Evolutionary conservation across 2,797 vertebrate species (phyloP), one percentile per base, ranked within the genome.

Genomic region (Oreortyx pictus): DNA sequence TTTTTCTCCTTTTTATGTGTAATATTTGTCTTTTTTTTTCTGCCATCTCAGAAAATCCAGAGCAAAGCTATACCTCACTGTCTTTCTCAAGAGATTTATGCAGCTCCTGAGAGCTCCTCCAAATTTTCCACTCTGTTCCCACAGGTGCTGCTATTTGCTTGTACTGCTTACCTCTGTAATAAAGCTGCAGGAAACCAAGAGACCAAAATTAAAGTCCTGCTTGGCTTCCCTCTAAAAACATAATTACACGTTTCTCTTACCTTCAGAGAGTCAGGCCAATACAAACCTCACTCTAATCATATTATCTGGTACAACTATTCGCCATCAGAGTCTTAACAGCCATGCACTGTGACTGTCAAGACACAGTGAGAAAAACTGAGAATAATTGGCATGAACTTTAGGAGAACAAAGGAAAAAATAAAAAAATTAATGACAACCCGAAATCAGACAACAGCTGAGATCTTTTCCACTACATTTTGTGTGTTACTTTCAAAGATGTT

Each of bases 281-380:
- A 22, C 24, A 80, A 92, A 71, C 25, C 27, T 52, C 66, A 33
- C 18, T 65, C 49, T 64, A 59, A 49, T 33, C 33, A 59, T 37
- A 19, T 70, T 66, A 31, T 62, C 76, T 76, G 16, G 52, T 78
- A 62, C 20, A 43, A 57, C 71, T 57, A 14, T 46, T 76, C 70
- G 66, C 56, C 27, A 56, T 66, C 67, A 74, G 59, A 60, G 39
- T 50, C 57, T 83, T 59, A 67, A 65, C 44, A 62, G 57, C 44
- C 2, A 0, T 6, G 27, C 23, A 31, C 59, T 1, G 3, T 18
- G 59, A 41, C 56, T 46, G 60, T 43, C n/a, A 67, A 62, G 60
- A 54, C 72, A 82, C 37, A 86, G 71, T 29, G 50, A 47, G 56
- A 88, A 43, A 90, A 95, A 76, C 73, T 27, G 67, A 83, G 71